These are phyloP conservation scores for Chionodraco myersi DNA, from an alignment of 2,113 vertebrate genomes.

Conservation along the genomic window DNA sequence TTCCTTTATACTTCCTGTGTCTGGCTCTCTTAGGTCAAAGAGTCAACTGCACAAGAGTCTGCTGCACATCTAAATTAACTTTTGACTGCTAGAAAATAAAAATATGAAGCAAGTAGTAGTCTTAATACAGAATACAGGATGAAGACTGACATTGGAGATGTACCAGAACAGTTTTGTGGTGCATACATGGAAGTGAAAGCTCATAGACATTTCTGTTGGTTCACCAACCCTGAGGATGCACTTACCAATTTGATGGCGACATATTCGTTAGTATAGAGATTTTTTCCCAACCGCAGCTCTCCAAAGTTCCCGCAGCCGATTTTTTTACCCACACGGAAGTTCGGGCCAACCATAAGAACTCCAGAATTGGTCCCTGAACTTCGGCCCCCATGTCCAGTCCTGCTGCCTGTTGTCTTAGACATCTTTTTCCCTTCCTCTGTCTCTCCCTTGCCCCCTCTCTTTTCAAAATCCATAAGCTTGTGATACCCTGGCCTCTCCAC, in stretches of 20 bases:
- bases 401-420: conserved; percentile 89
- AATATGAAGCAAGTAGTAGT: background rate
- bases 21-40: conserved; percentile 33
- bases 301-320: conserved; percentile 98
- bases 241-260: conserved; percentile 99
- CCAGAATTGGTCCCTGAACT: conserved; percentile 90
- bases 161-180: background rate
- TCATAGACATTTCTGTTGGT: background rate
- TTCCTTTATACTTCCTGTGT: conserved; percentile 52
- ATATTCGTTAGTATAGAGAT: conserved; percentile 99
- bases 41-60: conserved; percentile 1
- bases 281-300: conserved; percentile 97
- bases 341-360: conserved; percentile 99
- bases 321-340: conserved; percentile 99
- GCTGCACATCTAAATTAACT: background rate
- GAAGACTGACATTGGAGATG: background rate
- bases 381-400: conserved; percentile 88
- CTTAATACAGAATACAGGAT: background rate
- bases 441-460: conserved; percentile 98
- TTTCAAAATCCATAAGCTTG: conserved; percentile 99
- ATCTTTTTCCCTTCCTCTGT: conserved; percentile 96
- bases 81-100: background rate
- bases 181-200: background rate
- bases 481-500: conserved; percentile 99
- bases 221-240: conserved; percentile 32